Evolutionary conservation across 2,888 invertebrate genomes (phyloP).

Genomic region (Melinaea menophilus): DNA sequence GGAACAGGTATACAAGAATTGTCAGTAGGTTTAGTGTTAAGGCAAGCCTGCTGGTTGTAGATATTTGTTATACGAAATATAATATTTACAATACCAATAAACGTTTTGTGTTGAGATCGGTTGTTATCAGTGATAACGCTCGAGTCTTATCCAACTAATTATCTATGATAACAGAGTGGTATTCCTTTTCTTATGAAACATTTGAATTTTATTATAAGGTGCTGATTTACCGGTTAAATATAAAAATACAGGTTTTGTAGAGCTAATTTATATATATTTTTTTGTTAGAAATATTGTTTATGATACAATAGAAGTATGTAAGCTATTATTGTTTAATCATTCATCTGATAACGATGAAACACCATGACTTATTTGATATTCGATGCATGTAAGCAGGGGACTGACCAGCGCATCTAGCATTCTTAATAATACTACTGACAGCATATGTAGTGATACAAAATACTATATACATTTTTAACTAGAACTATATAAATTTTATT

Average conservation of each 20-base stretch:
- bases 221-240: not conserved
- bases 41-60: not conserved
- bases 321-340: conserved; percentile 26
- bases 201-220: not conserved
- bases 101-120: conserved; percentile 44
- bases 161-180: conserved; percentile 53
- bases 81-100: not conserved
- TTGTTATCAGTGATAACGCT: conserved; percentile 63
- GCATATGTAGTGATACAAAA: not conserved
- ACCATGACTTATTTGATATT: conserved; percentile 30
- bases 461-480: not conserved
- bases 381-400: conserved; percentile 33
- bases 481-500: not conserved
- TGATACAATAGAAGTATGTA: too few species aligned
- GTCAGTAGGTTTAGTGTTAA: too few species aligned
- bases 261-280: not conserved
- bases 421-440: not conserved
- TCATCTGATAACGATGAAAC: conserved; percentile 29
- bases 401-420: conserved; percentile 31
- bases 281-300: too few species aligned
- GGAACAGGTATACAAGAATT: too few species aligned
- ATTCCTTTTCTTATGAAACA: conserved; percentile 8
- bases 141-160: conserved; percentile 57
- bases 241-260: not conserved
- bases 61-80: conserved; percentile 2